Base-by-base conservation (phyloP, 2,888 invertebrate species). In the Caenorhabditis becei region DNA sequence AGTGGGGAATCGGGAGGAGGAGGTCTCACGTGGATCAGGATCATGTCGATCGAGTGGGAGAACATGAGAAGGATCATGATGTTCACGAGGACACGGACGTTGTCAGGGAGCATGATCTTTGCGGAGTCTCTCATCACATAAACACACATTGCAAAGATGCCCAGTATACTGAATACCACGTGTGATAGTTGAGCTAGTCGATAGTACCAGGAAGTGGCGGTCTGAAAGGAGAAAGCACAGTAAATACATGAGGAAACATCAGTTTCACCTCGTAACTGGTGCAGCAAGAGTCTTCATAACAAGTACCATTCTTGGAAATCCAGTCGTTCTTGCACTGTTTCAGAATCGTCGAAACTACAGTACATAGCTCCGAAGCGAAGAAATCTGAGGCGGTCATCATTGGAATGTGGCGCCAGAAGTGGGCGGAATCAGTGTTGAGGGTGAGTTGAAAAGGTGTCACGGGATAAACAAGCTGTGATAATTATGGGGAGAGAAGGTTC, bases 251-350 rank as follows among this genome's bases (percentile, higher is more conserved):
- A n/a, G 7, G n/a, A 56, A n/a, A 32, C n/a, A n/a, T n/a, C n/a
- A n/a, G n/a, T 1, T 2, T n/a, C 5, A 61, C 61, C 47, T 66
- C 53, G 2, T 53, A 66, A 44, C 75, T 75, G 26, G 65, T 66
- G 32, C 75, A 75, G 32, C 75, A 75, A 0, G 75, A 66, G 44
- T 75, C 75, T 18, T 66, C 66, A 18, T 66, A 75, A 37, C 75
- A 75, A 3, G 75, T 66, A 16, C 66, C 75, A 10, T 51, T 58
- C 23, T 53, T 51, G 2, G 75, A 75, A 16, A 75, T 75, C 66
- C 51, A 41, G n/a, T 75, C 75, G 23, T 75, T 75, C 7, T n/a
- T 2, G 41, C 75, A 75, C n/a, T 4, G 11, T 54, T 75, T 49
- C 0, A 16, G 14, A 32, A 49, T 65, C 2, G 49, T 66, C 1